Evolutionary conservation across 1,140 invertebrate genomes (phyloP).

Genomic region (Psix sp.): DNA sequence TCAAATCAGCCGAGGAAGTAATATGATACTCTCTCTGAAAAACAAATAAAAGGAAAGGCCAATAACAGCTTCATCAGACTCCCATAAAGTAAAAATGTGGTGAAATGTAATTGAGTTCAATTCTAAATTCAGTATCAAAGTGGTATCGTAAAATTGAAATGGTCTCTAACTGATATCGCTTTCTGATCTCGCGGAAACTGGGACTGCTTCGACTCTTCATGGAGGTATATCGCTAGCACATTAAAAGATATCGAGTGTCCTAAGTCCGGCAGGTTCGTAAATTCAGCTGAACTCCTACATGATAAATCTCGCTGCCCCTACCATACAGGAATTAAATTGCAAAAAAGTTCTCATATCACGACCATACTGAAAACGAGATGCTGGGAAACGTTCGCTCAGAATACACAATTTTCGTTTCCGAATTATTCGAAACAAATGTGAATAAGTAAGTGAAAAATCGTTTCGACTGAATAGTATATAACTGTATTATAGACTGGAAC

Average conservation of each 20-base stretch:
- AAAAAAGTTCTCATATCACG: constrained; percentile 52
- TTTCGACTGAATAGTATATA: neutral
- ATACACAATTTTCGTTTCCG: neutral
- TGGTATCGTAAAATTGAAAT: too few relatives aligned
- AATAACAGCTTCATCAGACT: too few relatives aligned
- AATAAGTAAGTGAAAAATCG: neutral
- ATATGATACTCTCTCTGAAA: too few relatives aligned
- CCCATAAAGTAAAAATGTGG: too few relatives aligned
- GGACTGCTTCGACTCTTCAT: constrained; percentile 22
- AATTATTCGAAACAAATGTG: too few relatives aligned
- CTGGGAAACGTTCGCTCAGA: constrained; percentile 3
- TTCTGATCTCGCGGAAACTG: constrained; percentile 46
- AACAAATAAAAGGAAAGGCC: too few relatives aligned
- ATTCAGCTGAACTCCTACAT: constrained; percentile 41
- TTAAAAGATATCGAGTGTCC: constrained; percentile 60
- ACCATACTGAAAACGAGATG: constrained; percentile 25
- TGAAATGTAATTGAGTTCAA: too few relatives aligned
- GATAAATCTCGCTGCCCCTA: constrained; percentile 48
- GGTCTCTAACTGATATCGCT: too few relatives aligned
- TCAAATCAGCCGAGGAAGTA: too few relatives aligned
- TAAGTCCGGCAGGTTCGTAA: constrained; percentile 58
- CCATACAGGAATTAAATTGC: constrained; percentile 50
- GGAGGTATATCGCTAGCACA: constrained; percentile 50
- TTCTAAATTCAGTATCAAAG: too few relatives aligned
- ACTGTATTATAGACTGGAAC: neutral